phyloP scores from a whole-genome alignment of 2,113 vertebrate species.

The Delphinus delphis region DNA sequence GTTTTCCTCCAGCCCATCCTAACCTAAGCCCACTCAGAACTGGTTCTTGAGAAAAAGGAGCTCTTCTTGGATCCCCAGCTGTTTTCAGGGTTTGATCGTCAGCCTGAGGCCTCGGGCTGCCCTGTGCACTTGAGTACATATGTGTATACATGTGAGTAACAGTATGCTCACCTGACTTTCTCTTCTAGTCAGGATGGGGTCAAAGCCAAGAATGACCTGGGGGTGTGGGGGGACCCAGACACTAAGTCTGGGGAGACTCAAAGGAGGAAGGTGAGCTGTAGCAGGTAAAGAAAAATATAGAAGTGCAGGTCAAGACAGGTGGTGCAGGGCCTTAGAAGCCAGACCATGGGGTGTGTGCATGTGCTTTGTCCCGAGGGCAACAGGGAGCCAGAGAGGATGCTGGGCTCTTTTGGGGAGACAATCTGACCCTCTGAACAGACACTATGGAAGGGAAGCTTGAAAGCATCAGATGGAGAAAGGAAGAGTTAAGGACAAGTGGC shows the following conservation, averaged over 20 bases:
- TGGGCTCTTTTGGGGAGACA: background rate
- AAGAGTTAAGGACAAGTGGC: background rate
- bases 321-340: background rate
- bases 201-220: background rate
- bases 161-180: background rate
- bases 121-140: background rate
- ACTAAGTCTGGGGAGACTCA: background rate
- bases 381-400: background rate
- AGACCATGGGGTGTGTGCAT: background rate
- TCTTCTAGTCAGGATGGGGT: background rate
- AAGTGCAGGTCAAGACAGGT: background rate
- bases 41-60: background rate
- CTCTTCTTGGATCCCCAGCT: background rate
- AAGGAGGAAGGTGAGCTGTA: background rate
- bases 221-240: background rate
- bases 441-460: background rate
- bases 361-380: background rate
- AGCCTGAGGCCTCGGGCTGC: background rate
- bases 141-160: background rate
- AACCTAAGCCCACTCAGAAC: background rate
- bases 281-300: background rate
- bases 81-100: background rate
- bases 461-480: conserved; percentile 2
- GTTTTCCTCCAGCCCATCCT: conserved; percentile 19
- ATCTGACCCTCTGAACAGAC: background rate